These are phyloP conservation scores for Abramis brama DNA, from an alignment of 2,113 vertebrate genomes.

Conservation along the genomic window DNA sequence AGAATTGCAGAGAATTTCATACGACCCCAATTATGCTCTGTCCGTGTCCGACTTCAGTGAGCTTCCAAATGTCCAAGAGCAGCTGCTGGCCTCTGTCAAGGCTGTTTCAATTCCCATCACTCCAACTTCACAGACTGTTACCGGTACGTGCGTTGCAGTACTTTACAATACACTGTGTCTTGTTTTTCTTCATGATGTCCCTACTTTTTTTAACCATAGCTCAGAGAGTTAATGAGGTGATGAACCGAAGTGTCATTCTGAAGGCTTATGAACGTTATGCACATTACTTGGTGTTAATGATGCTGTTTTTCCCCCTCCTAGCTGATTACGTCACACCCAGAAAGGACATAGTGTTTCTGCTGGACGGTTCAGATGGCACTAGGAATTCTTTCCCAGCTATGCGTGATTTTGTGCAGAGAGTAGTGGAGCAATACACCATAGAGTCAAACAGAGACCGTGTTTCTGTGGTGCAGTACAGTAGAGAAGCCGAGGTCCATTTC, in stretches of 20 bases:
- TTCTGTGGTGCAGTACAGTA: conserved; percentile 71
- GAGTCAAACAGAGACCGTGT: conserved; percentile 65
- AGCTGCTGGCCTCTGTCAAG: conserved; percentile 34
- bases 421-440: conserved; percentile 69
- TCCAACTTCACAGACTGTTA: background rate
- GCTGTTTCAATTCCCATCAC: background rate
- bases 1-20: conserved; percentile 39
- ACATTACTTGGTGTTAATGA: background rate
- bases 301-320: background rate
- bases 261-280: background rate
- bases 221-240: background rate
- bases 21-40: conserved; percentile 21
- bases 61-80: conserved; percentile 53
- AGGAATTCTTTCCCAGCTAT: conserved; percentile 56
- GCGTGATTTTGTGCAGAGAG: conserved; percentile 67
- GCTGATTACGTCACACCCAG: background rate
- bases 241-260: background rate
- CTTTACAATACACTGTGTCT: background rate
- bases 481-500: conserved; percentile 47
- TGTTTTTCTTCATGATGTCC: conserved; percentile 44
- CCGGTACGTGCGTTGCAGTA: background rate
- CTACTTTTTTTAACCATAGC: background rate
- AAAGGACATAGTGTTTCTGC: conserved; percentile 61
- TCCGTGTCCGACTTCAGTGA: conserved; percentile 58
- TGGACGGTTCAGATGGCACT: conserved; percentile 72